phyloP scores from a whole-genome alignment of 1,140 invertebrate species.

The Drosophila nebulosa region DNA sequence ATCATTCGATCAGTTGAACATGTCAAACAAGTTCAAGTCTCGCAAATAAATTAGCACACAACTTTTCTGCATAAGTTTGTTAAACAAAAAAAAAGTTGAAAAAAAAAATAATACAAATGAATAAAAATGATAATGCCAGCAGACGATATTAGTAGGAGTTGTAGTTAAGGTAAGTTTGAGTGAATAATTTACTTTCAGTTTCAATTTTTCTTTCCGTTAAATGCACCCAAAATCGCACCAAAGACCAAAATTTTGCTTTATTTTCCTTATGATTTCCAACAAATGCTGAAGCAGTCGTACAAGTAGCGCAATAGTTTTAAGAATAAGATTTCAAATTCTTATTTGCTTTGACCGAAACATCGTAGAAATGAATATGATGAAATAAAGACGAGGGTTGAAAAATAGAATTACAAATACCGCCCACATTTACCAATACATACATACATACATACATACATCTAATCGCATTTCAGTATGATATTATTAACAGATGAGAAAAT shows the following conservation, averaged over 20 bases:
- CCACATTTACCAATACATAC: slow-evolving; percentile 41
- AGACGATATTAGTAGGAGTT: slow-evolving; percentile 61
- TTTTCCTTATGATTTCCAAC: slow-evolving; percentile 15
- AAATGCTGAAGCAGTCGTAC: background rate
- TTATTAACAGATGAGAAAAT: background rate
- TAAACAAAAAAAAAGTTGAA: slow-evolving; percentile 23
- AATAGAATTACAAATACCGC: slow-evolving; percentile 24
- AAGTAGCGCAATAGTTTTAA: slow-evolving; percentile 7
- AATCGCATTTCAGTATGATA: slow-evolving; percentile 10
- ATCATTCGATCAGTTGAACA: slow-evolving; percentile 23
- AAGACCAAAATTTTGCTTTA: slow-evolving; percentile 46
- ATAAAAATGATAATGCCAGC: slow-evolving; percentile 38
- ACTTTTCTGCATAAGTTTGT: slow-evolving; percentile 48
- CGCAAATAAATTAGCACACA: slow-evolving; percentile 56
- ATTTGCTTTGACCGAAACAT: background rate
- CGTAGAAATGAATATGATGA: background rate
- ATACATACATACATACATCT: slow-evolving; percentile 24
- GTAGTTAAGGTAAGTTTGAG: slow-evolving; percentile 70
- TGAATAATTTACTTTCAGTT: slow-evolving; percentile 29
- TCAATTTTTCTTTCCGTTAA: slow-evolving; percentile 31
- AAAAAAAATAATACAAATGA: background rate
- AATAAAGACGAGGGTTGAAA: background rate
- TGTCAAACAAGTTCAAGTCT: slow-evolving; percentile 53
- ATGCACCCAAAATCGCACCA: slow-evolving; percentile 67
- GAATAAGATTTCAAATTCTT: background rate